Evolutionary conservation across 2,888 invertebrate species (phyloP).

Genomic region (Gymnosoma rotundatum): DNA sequence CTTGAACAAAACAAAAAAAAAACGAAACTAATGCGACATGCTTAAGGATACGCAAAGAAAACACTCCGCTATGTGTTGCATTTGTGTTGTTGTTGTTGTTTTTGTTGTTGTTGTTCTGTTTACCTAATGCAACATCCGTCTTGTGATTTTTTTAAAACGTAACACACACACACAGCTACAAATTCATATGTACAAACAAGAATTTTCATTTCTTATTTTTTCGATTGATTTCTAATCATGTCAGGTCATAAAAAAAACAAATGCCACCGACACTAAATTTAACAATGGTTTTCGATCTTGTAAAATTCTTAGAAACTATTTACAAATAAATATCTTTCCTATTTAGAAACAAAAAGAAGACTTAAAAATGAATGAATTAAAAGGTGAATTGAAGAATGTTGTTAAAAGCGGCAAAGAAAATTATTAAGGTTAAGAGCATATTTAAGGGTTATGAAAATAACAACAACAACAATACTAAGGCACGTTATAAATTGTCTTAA

Average conservation of each 20-base stretch:
- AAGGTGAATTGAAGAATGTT: constrained; percentile 11
- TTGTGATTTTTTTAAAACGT: constrained; percentile 45
- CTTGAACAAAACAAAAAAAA: constrained; percentile 45
- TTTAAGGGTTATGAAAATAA: neutral
- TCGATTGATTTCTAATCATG: constrained; percentile 65
- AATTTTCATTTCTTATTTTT: constrained; percentile 45
- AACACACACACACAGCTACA: neutral
- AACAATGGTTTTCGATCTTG: constrained; percentile 57
- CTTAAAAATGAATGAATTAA: constrained; percentile 54
- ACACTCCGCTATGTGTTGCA: neutral
- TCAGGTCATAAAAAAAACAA: constrained; percentile 27
- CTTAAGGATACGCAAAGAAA: constrained; percentile 51
- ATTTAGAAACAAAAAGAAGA: constrained; percentile 40
- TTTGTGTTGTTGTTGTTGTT: constrained; percentile 13
- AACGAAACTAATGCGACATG: constrained; percentile 43
- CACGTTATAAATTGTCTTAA: no score
- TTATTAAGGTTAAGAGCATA: constrained; percentile 4
- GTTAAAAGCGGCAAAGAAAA: neutral
- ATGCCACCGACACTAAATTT: constrained; percentile 59
- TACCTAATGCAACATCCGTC: constrained; percentile 61
- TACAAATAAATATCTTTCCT: constrained; percentile 48
- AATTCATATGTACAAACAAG: neutral
- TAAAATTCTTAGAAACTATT: constrained; percentile 65
- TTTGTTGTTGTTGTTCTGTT: neutral
- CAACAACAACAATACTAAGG: neutral